Conservation (phyloP, 2,113 vertebrate species). For the Silurus asotus region DNA sequence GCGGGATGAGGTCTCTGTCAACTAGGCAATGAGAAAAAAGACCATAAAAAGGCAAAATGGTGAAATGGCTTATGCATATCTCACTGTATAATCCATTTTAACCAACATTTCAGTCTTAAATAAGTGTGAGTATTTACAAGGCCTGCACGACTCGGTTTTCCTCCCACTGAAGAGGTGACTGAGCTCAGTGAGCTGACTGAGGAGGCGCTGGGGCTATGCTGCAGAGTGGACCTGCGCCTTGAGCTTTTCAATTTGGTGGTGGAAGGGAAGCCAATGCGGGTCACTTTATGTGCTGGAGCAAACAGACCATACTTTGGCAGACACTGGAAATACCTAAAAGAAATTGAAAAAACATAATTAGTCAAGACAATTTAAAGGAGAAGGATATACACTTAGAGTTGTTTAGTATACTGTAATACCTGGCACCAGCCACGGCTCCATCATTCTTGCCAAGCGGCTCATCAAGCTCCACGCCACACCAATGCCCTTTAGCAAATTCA, state of each 20-base stretch:
- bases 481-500: conserved; percentile 96
- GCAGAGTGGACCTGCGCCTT: conserved; percentile 81
- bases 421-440: conserved; percentile 92
- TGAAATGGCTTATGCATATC: not conserved
- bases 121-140: conserved; percentile 74
- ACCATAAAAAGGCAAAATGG: not conserved
- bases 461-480: conserved; percentile 96
- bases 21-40: conserved; percentile 66
- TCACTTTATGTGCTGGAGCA: conserved; percentile 96
- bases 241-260: conserved; percentile 91
- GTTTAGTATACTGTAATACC: conserved; percentile 66
- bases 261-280: conserved; percentile 94
- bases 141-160: conserved; percentile 94
- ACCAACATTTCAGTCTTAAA: not conserved
- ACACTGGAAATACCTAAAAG: conserved; percentile 92
- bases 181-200: conserved; percentile 96
- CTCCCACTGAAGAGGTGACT: conserved; percentile 91
- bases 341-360: not conserved
- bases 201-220: conserved; percentile 91
- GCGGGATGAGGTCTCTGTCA: conserved; percentile 95
- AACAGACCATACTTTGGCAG: conserved; percentile 94
- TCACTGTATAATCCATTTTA: not conserved
- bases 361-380: not conserved
- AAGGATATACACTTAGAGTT: not conserved
- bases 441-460: conserved; percentile 98